Evolutionary conservation across 2,888 invertebrate species (phyloP).

Genomic region (Amblyjoppa proteus): DNA sequence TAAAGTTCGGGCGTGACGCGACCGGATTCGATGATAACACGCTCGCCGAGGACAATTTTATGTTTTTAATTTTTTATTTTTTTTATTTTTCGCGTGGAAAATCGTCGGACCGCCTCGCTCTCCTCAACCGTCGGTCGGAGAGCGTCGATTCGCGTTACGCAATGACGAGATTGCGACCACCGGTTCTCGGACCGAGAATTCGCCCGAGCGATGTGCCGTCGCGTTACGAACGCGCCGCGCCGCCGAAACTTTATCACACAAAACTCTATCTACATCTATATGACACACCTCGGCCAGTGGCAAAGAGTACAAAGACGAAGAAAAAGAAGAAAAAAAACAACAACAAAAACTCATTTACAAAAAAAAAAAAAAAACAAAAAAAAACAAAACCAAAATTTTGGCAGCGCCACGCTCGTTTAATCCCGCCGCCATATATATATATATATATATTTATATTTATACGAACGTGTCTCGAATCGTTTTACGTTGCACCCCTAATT

Average conservation of each 20-base stretch:
- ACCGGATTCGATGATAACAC: conserved; percentile 11
- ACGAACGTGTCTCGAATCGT: conserved; percentile 15
- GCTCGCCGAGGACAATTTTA: conserved; percentile 41
- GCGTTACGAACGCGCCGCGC: conserved; percentile 22
- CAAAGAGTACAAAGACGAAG: conserved; percentile 66
- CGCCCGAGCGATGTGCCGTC: conserved; percentile 40
- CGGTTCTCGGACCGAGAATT: conserved; percentile 53
- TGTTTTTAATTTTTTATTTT: conserved; percentile 31
- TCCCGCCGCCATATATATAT: conserved; percentile 73
- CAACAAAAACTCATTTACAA: conserved; percentile 15
- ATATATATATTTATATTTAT: conserved; percentile 57
- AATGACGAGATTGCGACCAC: conserved; percentile 62
- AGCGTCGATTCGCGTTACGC: conserved; percentile 54
- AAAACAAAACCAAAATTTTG: conserved; percentile 67
- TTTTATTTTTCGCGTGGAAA: conserved; percentile 37
- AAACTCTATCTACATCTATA: conserved; percentile 17
- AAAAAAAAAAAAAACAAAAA: background rate
- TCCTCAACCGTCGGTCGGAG: conserved; percentile 30
- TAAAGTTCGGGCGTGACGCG: background rate
- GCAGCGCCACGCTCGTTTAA: conserved; percentile 68
- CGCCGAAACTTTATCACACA: conserved; percentile 23
- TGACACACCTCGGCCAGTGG: conserved; percentile 58
- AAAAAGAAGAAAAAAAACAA: conserved; percentile 16
- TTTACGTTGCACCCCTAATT: conserved; percentile 40
- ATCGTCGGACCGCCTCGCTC: conserved; percentile 52